Conservation (phyloP, 2,797 vertebrate species). For the Lepilemur septentrionalis region DNA sequence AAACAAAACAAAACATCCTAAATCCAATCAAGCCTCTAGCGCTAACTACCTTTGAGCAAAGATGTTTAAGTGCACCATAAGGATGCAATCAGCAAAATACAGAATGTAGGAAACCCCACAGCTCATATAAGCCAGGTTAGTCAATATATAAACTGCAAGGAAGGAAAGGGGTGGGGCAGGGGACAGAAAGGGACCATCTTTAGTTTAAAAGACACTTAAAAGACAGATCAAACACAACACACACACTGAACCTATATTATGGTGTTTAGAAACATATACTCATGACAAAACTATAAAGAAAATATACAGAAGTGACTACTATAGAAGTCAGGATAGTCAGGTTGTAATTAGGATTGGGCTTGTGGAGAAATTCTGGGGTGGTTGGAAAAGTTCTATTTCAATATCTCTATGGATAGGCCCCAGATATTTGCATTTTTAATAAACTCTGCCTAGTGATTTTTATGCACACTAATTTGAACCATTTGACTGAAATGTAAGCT, state of each 20-base stretch:
- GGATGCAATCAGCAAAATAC: neutral
- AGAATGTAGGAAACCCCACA: neutral
- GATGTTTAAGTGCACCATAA: neutral
- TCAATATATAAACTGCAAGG: neutral
- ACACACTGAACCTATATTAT: neutral
- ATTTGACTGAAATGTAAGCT: neutral
- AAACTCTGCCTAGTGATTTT: neutral
- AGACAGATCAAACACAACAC: neutral
- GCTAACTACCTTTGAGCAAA: neutral
- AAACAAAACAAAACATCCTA: neutral
- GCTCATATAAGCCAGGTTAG: neutral
- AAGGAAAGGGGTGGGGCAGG: neutral
- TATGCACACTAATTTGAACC: neutral
- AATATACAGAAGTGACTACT: neutral
- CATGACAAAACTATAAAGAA: neutral
- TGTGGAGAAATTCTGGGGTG: neutral
- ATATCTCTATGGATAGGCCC: neutral
- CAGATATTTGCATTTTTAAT: neutral
- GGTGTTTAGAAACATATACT: neutral
- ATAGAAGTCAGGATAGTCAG: neutral
- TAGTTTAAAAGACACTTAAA: neutral
- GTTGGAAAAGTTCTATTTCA: neutral
- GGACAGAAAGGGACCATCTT: neutral
- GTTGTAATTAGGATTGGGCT: neutral
- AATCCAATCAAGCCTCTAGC: neutral